These are phyloP conservation scores for Cataglyphis albicans DNA, from an alignment of 2,888 invertebrate genomes.

Conservation along the genomic window DNA sequence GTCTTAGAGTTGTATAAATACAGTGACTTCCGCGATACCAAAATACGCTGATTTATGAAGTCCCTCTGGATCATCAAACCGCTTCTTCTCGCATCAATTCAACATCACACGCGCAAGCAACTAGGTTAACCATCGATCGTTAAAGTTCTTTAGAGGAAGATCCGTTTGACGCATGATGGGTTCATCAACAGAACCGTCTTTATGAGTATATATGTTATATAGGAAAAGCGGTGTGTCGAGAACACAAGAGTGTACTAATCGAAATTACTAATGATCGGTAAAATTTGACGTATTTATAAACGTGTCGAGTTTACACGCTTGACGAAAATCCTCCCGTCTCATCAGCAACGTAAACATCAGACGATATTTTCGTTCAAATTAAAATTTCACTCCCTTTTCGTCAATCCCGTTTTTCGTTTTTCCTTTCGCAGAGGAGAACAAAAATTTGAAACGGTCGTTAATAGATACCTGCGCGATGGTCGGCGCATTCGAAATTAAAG, in stretches of 20 bases:
- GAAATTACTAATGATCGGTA: background rate
- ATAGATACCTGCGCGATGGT: conserved; percentile 62
- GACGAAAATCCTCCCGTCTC: background rate
- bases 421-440: conserved; percentile 14
- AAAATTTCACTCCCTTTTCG: conserved; percentile 22
- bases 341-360: background rate
- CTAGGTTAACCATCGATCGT: conserved; percentile 75
- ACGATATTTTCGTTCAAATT: conserved; percentile 5
- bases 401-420: background rate
- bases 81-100: background rate
- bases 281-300: background rate
- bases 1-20: conserved; percentile 81
- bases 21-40: conserved; percentile 83
- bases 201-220: conserved; percentile 23
- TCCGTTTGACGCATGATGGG: conserved; percentile 31
- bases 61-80: conserved; percentile 52
- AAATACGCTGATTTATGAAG: conserved; percentile 84
- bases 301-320: background rate
- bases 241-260: background rate
- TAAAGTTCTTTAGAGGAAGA: conserved; percentile 53
- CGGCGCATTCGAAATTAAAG: conserved; percentile 65
- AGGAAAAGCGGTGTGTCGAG: conserved; percentile 14
- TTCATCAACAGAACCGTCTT: conserved; percentile 29
- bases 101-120: conserved; percentile 27
- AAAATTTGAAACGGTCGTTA: conserved; percentile 58